phyloP scores from a whole-genome alignment of 2,113 vertebrate genomes.

The Lepus europaeus region DNA sequence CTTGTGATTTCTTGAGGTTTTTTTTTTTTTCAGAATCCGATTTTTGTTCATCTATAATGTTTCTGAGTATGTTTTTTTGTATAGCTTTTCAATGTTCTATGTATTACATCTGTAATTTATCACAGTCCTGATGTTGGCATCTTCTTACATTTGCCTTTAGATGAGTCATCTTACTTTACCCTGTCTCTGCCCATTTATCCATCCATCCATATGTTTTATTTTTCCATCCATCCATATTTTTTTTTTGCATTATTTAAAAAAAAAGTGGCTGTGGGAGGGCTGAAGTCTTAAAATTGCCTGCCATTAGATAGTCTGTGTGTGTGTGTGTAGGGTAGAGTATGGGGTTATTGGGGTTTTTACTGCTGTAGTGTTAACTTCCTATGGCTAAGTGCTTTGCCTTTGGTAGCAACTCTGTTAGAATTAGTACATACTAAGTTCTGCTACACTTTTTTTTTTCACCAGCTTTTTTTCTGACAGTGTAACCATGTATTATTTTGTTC shows the following conservation, averaged over 20 bases:
- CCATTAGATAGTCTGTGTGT: neutral
- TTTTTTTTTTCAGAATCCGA: neutral
- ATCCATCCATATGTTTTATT: neutral
- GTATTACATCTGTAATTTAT: neutral
- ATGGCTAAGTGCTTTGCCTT: neutral
- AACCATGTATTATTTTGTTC: slow-evolving; percentile 35
- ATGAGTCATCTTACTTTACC: neutral
- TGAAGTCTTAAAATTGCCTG: neutral
- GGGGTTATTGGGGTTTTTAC: neutral
- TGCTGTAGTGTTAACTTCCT: neutral
- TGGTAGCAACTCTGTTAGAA: neutral
- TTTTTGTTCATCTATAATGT: neutral
- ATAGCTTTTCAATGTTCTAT: neutral
- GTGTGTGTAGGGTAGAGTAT: neutral
- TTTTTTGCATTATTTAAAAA: neutral
- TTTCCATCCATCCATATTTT: neutral
- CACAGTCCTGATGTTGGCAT: neutral
- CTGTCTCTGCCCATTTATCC: neutral
- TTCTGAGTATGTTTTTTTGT: slow-evolving; percentile 8
- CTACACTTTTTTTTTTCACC: neutral
- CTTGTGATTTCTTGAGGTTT: neutral
- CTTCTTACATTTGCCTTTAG: slow-evolving; percentile 38
- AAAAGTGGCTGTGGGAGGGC: neutral
- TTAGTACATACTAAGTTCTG: neutral
- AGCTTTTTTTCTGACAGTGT: neutral